A percentile compares a stretch with the other conserved stretches of the same genome.
Evolutionary conservation across 2,888 invertebrate genomes (phyloP).

Genomic region (Vandiemenella viatica): DNA sequence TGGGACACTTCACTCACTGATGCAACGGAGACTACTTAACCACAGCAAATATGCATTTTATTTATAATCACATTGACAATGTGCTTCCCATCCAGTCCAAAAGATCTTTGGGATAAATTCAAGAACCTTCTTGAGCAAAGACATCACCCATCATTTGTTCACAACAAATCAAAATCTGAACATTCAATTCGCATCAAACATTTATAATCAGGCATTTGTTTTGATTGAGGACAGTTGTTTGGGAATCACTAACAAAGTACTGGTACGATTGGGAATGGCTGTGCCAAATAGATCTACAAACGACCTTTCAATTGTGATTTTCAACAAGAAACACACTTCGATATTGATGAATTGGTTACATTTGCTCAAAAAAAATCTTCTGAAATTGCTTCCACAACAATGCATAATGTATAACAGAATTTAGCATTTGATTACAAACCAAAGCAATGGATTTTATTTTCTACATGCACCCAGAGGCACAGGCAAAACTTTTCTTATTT

Average conservation of each 20-base stretch:
- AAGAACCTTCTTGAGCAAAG: conserved; percentile 5
- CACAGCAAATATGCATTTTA: conserved; percentile 19
- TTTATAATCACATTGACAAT: conserved; percentile 21
- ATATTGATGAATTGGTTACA: conserved; percentile 10
- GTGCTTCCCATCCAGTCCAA: conserved; percentile 19
- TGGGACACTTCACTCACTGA: conserved; percentile 17
- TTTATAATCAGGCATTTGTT: conserved; percentile 19
- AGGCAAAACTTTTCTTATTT: conserved; percentile 5
- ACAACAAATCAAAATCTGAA: conserved; percentile 15
- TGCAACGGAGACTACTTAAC: conserved; percentile 16
- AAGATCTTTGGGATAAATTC: conserved; percentile 13
- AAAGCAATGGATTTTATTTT: conserved; percentile 2
- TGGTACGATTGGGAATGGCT: conserved; percentile 21
- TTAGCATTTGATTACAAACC: conserved; percentile 1
- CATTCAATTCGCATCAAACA: no score
- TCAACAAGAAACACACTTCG: conserved; percentile 19
- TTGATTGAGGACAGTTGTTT: conserved; percentile 21
- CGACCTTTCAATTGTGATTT: conserved; percentile 18
- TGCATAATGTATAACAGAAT: conserved; percentile 2
- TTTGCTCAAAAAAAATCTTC: conserved; percentile 4
- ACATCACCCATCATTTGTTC: neutral
- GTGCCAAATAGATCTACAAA: conserved; percentile 13
- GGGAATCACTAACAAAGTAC: conserved; percentile 11
- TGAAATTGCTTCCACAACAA: conserved; percentile 6
- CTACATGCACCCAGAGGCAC: conserved; percentile 1